These are phyloP conservation scores for Bathynomus jamesi DNA, from an alignment of 1,140 invertebrate genomes.

Conservation along the genomic window DNA sequence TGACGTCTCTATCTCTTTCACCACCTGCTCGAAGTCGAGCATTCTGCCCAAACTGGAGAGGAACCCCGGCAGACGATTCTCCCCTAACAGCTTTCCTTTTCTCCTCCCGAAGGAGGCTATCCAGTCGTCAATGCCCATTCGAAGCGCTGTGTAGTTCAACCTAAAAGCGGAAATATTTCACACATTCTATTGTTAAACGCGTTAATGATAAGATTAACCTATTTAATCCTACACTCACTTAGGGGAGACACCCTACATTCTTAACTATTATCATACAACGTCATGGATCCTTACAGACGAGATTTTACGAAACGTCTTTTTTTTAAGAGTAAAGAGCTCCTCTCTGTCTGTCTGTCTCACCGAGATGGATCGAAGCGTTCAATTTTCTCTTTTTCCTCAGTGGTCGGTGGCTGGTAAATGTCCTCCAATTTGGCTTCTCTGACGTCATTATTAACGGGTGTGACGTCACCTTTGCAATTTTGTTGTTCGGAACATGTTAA, in stretches of 20 bases:
- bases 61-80: constrained; percentile 31
- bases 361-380: neutral
- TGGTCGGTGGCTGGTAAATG: neutral
- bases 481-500: no score
- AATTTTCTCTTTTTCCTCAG: neutral
- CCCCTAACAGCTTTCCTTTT: neutral
- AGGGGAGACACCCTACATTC: no score
- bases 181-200: no score
- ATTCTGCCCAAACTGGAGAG: constrained; percentile 70
- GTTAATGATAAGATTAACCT: no score
- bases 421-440: neutral
- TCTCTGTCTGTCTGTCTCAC: no score
- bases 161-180: neutral
- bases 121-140: neutral
- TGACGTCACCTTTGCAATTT: no score
- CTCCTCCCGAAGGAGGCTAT: neutral
- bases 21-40: constrained; percentile 71
- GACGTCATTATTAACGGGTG: no score
- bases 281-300: no score
- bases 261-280: no score
- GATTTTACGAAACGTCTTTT: no score
- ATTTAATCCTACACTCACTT: no score
- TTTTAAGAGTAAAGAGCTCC: no score
- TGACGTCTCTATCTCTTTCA: constrained; percentile 76
- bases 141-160: neutral